Evolutionary conservation across 2,888 invertebrate genomes (phyloP).

Genomic region (Omphaloscelis lunosa): DNA sequence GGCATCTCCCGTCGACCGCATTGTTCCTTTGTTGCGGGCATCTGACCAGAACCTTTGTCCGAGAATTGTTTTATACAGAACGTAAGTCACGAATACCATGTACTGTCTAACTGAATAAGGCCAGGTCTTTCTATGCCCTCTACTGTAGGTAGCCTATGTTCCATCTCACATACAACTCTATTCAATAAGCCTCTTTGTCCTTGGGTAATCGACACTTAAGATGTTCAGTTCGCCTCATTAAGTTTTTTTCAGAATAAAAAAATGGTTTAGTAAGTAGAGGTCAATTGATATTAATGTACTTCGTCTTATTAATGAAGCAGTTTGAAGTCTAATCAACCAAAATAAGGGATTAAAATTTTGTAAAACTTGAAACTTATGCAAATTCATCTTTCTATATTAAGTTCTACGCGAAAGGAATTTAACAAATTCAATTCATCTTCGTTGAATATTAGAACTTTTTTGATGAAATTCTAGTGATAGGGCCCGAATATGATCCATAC

Average conservation of each 20-base stretch:
- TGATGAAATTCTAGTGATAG: conserved; percentile 70
- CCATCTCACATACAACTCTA: conserved; percentile 82
- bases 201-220: conserved; percentile 33
- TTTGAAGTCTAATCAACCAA: conserved; percentile 46
- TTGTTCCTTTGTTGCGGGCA: conserved; percentile 88
- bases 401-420: conserved; percentile 35
- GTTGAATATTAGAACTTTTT: conserved; percentile 19
- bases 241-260: not conserved
- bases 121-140: conserved; percentile 77
- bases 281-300: conserved; percentile 33
- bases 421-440: conserved; percentile 18
- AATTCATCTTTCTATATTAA: conserved; percentile 23
- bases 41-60: conserved; percentile 89
- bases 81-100: conserved; percentile 90
- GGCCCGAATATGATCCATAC: conserved; percentile 71
- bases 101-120: conserved; percentile 87
- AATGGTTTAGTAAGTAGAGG: conserved; percentile 8
- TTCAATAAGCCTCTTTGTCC: conserved; percentile 66
- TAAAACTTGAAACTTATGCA: conserved; percentile 29
- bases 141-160: conserved; percentile 76
- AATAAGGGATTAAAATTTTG: conserved; percentile 33
- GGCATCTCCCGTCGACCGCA: conserved; percentile 84
- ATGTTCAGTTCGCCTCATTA: not conserved
- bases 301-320: conserved; percentile 35
- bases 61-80: conserved; percentile 90